These are phyloP conservation scores for Beris morrisii DNA, from an alignment of 2,888 invertebrate species.

Conservation along the genomic window DNA sequence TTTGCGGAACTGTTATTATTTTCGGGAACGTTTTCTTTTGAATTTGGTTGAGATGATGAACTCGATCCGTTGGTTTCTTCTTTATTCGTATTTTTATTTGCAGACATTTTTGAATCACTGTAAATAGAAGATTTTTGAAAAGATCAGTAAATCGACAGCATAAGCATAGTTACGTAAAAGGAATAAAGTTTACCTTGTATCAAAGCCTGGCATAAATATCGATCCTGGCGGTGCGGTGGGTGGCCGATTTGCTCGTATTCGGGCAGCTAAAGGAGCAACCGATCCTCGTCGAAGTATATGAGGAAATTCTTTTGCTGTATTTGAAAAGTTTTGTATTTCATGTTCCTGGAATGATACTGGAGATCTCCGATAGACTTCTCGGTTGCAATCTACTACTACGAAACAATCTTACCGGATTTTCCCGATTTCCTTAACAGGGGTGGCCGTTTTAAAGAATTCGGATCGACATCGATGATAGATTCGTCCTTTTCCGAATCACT, in stretches of 20 bases:
- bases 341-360: slow-evolving; percentile 57
- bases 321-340: slow-evolving; percentile 50
- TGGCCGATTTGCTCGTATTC: slow-evolving; percentile 52
- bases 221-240: slow-evolving; percentile 55
- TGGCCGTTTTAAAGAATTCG: slow-evolving; percentile 46
- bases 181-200: slow-evolving; percentile 37
- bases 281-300: slow-evolving; percentile 54
- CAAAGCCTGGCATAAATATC: slow-evolving; percentile 46
- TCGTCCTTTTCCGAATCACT: slow-evolving; percentile 64
- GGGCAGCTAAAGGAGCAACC: slow-evolving; percentile 53
- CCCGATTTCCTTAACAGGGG: slow-evolving; percentile 53
- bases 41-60: slow-evolving; percentile 4
- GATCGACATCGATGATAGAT: slow-evolving; percentile 34
- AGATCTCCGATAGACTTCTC: slow-evolving; percentile 2
- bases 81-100: slow-evolving; percentile 19
- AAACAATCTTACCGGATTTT: slow-evolving; percentile 52
- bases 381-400: neutral
- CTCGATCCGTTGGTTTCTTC: neutral
- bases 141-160: no score
- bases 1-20: slow-evolving; percentile 2
- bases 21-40: slow-evolving; percentile 23
- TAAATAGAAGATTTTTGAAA: neutral
- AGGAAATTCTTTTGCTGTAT: slow-evolving; percentile 52
- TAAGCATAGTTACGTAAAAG: no score
- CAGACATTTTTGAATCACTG: slow-evolving; percentile 33